These are phyloP conservation scores for Aegotheles bennettii DNA, from an alignment of 2,113 vertebrate species.

Conservation along the genomic window DNA sequence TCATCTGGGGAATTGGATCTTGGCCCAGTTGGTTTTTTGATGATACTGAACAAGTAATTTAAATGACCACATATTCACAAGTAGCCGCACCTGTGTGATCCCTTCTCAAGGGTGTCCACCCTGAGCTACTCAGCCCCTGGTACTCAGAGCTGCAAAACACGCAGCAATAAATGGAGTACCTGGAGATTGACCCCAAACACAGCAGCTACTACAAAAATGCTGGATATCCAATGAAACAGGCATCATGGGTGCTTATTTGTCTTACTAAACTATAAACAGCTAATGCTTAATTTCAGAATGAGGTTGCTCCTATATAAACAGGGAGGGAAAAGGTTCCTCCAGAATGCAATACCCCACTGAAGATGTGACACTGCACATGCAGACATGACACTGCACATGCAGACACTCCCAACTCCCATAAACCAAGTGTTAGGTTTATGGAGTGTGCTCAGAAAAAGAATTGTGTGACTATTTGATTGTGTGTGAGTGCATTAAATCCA, in stretches of 20 bases:
- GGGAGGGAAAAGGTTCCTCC: neutral
- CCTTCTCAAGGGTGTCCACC: neutral
- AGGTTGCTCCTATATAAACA: neutral
- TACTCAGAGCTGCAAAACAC: neutral
- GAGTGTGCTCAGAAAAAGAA: neutral
- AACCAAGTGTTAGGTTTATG: neutral
- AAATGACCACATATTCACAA: neutral
- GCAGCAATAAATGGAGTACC: rapidly evolving
- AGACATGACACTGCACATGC: neutral
- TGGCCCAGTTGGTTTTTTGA: rapidly evolving
- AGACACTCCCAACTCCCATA: neutral
- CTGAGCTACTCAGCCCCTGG: neutral
- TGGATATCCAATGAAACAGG: neutral
- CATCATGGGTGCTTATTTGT: rapidly evolving
- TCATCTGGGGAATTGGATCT: neutral
- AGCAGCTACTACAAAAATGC: neutral
- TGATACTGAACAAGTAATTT: neutral
- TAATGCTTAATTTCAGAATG: neutral
- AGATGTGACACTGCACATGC: neutral
- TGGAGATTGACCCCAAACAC: neutral
- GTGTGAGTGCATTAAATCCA: neutral
- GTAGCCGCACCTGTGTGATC: neutral
- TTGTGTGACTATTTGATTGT: neutral
- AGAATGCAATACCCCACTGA: neutral
- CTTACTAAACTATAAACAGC: neutral